phyloP scores from a whole-genome alignment of 2,113 vertebrate species.

The Phyllopteryx taeniolatus region DNA sequence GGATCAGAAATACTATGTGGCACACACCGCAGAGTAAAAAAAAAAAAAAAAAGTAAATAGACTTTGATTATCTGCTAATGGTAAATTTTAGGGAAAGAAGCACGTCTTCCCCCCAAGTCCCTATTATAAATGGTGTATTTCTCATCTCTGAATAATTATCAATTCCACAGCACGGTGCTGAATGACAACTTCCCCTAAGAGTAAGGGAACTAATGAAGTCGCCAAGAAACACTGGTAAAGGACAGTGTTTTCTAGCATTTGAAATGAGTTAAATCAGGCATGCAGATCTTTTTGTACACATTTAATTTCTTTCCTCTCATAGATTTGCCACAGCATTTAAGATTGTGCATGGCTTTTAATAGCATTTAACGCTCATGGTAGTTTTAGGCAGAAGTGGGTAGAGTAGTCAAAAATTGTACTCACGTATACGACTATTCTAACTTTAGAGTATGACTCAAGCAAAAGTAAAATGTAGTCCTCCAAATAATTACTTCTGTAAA shows the following conservation, averaged over 20 bases:
- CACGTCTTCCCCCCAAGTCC: constrained; percentile 4
- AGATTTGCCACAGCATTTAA: not conserved
- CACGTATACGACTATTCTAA: no score
- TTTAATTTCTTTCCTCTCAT: not conserved
- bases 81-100: constrained; percentile 21
- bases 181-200: constrained; percentile 32
- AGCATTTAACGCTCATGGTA: not conserved
- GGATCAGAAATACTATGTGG: constrained; percentile 18
- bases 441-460: no score
- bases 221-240: constrained; percentile 2
- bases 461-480: no score
- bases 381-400: not conserved
- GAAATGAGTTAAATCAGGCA: not conserved
- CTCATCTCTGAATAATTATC: constrained; percentile 39
- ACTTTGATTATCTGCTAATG: constrained; percentile 35
- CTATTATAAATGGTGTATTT: constrained; percentile 24
- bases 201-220: constrained; percentile 19
- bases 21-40: constrained; percentile 19
- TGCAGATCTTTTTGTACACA: not conserved
- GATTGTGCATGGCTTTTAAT: not conserved
- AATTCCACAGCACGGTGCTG: constrained; percentile 19
- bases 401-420: not conserved
- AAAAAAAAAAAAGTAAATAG: constrained; percentile 9
- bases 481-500: no score
- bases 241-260: not conserved